Base-by-base conservation (phyloP, 2,113 vertebrate genomes). In the Platysternon megacephalum region DNA sequence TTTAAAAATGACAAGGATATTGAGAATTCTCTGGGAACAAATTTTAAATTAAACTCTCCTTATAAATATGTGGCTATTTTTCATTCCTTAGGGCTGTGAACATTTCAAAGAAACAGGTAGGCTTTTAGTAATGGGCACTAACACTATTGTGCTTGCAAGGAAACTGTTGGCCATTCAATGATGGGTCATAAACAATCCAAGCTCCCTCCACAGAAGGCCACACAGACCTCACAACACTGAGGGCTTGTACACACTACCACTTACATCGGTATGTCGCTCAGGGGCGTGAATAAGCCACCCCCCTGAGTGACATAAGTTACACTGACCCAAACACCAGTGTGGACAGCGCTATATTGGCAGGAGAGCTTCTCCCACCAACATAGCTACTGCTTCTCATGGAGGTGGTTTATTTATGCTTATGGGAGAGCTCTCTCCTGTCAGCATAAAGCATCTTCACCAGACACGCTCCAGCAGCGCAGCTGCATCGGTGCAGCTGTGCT, bases 11-110 rank as follows among this genome's bases (percentile, higher is more conserved):
- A 84, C 12, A 28, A 85, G 16, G 82, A 86, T 94, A 95, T 94
- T 95, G 84, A 93, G 93, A 95, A 95, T 93, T 97, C 87, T 95
- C 74, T 89, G 87, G 72, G 79, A 97, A 56, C 49, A 95, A 90
- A 94, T 97, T 95, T 97, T 91, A 97, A 97, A 97, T 95, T 88
- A 93, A 96, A 96, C n/a, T 90, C 90, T 96, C 96, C 94, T 95
- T 97, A 95, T 97, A 97, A 97, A 94, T 96, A 96, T 95, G 95
- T 97, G 94, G 92, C 93, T 97, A 97, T 97, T 94, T 97, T 96
- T 97, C 96, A 95, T 97, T 97, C 95, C 94, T 97, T 93, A 94
- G 90, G 85, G 90, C 87, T 95, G 84, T 58, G 90, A 95, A 87
- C 84, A 85, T 94, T 92, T 96, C 96, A 97, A 97, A 97, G 96